phyloP scores from a whole-genome alignment of 2,113 vertebrate species.

The Oncorhynchus kisutch region DNA sequence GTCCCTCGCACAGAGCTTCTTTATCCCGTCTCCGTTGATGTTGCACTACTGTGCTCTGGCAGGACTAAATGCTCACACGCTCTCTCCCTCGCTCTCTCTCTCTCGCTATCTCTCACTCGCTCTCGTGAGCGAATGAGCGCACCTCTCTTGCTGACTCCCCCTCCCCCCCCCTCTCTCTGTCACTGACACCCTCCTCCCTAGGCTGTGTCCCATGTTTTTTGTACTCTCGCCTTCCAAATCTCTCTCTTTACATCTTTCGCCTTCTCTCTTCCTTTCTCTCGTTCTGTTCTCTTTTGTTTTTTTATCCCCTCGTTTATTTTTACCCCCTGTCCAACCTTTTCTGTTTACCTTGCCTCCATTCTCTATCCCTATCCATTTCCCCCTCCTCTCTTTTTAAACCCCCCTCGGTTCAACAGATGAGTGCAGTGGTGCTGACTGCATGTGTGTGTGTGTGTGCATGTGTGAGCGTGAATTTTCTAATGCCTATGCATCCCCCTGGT shows the following conservation, averaged over 20 bases:
- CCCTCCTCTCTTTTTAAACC: constrained; percentile 9
- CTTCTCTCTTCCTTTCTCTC: constrained; percentile 8
- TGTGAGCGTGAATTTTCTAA: constrained; percentile 23
- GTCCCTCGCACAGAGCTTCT: constrained; percentile 30
- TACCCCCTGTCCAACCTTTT: constrained; percentile 7
- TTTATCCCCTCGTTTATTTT: background rate
- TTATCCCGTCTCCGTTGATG: constrained; percentile 46
- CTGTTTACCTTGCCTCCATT: constrained; percentile 5
- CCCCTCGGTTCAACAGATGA: constrained; percentile 39
- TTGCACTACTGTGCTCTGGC: constrained; percentile 62
- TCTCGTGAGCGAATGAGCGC: constrained; percentile 64
- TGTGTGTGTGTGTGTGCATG: constrained; percentile 1
- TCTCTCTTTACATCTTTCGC: background rate
- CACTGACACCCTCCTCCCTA: constrained; percentile 24
- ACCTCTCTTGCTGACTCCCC: constrained; percentile 36
- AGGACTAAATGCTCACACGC: constrained; percentile 59
- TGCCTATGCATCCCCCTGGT: constrained; percentile 35
- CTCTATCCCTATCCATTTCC: constrained; percentile 23
- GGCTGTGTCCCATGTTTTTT: background rate
- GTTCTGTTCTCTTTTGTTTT: background rate
- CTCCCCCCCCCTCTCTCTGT: constrained; percentile 26
- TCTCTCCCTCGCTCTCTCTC: constrained; percentile 30
- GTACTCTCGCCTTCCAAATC: constrained; percentile 3
- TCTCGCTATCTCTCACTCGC: constrained; percentile 17
- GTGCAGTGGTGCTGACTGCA: constrained; percentile 31